Evolutionary conservation across 2,113 vertebrate species (phyloP).

Genomic region (Trinectes maculatus): DNA sequence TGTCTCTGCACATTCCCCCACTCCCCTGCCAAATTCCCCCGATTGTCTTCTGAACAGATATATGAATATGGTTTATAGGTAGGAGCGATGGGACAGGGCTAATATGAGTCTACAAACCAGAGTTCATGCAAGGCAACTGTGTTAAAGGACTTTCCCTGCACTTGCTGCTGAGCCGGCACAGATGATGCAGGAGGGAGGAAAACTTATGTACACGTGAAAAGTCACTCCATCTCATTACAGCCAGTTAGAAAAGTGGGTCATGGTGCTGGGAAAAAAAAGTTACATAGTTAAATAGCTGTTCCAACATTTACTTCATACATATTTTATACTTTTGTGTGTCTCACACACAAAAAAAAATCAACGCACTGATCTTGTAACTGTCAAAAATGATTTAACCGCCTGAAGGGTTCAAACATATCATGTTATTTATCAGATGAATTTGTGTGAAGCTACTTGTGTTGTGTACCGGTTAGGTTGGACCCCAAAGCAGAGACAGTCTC

Average conservation of each 20-base stretch:
- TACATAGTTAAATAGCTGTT: not conserved
- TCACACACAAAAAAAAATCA: too few species aligned
- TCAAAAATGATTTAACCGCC: too few species aligned
- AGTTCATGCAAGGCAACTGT: not conserved
- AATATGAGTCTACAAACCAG: slow-evolving; percentile 13
- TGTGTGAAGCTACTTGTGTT: too few species aligned
- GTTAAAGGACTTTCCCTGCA: slow-evolving; percentile 2
- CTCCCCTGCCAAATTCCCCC: slow-evolving; percentile 39
- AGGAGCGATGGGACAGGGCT: slow-evolving; percentile 6
- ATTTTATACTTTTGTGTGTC: too few species aligned
- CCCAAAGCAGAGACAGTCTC: too few species aligned
- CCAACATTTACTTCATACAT: too few species aligned
- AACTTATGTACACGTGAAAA: not conserved
- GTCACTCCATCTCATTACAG: not conserved
- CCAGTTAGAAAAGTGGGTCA: slow-evolving; percentile 5
- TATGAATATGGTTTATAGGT: slow-evolving; percentile 37
- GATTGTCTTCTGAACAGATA: slow-evolving; percentile 33
- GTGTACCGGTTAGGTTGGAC: too few species aligned
- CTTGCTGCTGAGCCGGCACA: not conserved
- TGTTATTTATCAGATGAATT: too few species aligned
- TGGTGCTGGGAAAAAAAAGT: not conserved
- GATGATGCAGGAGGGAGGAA: not conserved
- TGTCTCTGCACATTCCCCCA: slow-evolving; percentile 40
- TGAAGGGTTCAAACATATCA: too few species aligned
- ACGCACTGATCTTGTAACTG: too few species aligned